A percentile compares a stretch with the other conserved stretches of the same genome.
Evolutionary conservation across 2,113 vertebrate genomes (phyloP).

Genomic region (Pithys albifrons): DNA sequence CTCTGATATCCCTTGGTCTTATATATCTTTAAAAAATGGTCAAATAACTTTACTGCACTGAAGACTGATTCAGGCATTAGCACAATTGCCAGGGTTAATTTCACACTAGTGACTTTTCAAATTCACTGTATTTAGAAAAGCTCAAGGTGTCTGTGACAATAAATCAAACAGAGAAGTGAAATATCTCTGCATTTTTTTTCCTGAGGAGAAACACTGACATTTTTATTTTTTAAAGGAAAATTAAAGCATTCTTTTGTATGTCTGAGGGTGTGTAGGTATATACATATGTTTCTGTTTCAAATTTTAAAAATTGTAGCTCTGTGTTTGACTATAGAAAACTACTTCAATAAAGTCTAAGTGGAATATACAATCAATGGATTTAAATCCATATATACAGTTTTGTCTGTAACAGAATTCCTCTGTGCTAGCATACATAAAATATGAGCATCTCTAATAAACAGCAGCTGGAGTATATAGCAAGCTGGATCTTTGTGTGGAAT

Average conservation of each 20-base stretch:
- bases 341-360: neutral
- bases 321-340: neutral
- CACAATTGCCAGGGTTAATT: neutral
- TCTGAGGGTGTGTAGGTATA: neutral
- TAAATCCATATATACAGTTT: neutral
- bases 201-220: neutral
- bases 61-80: neutral
- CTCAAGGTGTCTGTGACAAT: neutral
- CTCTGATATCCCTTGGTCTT: neutral
- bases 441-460: constrained; percentile 56
- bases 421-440: constrained; percentile 28
- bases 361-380: neutral
- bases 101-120: neutral
- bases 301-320: neutral
- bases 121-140: neutral
- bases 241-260: neutral
- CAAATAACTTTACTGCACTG: neutral
- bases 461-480: constrained; percentile 54
- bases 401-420: neutral
- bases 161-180: neutral
- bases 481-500: constrained; percentile 50
- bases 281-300: neutral
- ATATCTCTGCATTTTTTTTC: neutral
- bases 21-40: neutral
- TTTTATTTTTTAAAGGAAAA: neutral